phyloP scores from a whole-genome alignment of 2,113 vertebrate genomes.

The Lates calcarifer region DNA sequence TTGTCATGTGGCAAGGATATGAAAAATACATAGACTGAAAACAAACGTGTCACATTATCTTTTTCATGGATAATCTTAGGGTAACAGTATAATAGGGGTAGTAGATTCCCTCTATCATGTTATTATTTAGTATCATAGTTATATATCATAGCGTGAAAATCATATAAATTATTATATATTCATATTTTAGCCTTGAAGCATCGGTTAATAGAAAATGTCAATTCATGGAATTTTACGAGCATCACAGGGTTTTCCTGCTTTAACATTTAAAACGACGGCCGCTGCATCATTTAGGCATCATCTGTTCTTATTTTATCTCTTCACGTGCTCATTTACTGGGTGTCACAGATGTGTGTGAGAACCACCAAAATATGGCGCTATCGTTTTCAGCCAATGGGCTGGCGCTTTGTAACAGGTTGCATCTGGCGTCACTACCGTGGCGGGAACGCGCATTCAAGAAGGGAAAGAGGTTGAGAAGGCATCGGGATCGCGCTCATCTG shows the following conservation, averaged over 20 bases:
- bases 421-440: slow-evolving; percentile 76
- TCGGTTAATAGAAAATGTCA: not conserved
- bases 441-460: slow-evolving; percentile 69
- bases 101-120: not conserved
- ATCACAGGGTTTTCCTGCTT: not conserved
- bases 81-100: not conserved
- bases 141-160: not conserved
- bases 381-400: slow-evolving; percentile 79
- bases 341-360: slow-evolving; percentile 56
- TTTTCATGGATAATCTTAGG: not conserved
- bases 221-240: not conserved
- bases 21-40: too few species aligned
- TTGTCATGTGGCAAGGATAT: too few species aligned
- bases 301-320: not conserved
- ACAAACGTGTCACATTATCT: too few species aligned
- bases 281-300: not conserved
- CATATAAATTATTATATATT: not conserved
- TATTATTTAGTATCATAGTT: not conserved
- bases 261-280: not conserved
- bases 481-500: slow-evolving; percentile 76
- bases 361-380: slow-evolving; percentile 84
- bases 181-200: not conserved
- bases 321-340: slow-evolving; percentile 46
- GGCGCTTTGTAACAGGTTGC: slow-evolving; percentile 65
- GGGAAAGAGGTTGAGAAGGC: slow-evolving; percentile 51